Conservation (phyloP, 2,797 vertebrate species). For the Chelonia mydas region DNA sequence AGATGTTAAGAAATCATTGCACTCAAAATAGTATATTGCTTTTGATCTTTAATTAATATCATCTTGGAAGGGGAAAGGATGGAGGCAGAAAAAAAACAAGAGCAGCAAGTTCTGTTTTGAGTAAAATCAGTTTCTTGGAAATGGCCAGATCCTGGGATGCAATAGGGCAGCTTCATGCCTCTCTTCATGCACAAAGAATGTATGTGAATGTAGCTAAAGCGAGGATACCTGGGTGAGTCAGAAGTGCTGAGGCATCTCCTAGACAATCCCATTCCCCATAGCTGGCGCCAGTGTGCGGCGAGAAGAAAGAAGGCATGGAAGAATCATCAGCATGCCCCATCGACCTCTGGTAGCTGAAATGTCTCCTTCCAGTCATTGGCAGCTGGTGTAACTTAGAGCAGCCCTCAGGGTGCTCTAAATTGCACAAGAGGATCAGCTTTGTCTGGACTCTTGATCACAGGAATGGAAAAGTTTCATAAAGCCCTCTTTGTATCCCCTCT, state of each 20-base stretch:
- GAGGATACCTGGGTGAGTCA: not conserved
- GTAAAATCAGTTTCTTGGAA: not conserved
- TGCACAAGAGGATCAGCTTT: not conserved
- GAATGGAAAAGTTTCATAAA: not conserved
- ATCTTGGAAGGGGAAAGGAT: conserved; percentile 6
- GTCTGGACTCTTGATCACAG: not conserved
- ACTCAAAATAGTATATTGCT: conserved; percentile 26
- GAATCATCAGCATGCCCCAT: not conserved
- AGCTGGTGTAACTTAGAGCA: not conserved
- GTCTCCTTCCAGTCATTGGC: not conserved
- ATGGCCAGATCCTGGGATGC: not conserved
- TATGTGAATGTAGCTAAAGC: not conserved
- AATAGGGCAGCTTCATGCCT: not conserved
- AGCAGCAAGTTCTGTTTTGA: not conserved
- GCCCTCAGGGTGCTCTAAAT: not conserved
- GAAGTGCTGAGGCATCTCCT: not conserved
- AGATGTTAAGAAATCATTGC: conserved; percentile 37
- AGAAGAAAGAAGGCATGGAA: not conserved
- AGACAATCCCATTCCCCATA: not conserved
- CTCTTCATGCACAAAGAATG: not conserved
- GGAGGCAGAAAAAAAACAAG: not conserved
- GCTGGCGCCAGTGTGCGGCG: not conserved
- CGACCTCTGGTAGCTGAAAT: not conserved
- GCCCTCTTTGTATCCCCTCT: not conserved
- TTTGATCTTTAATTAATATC: conserved; percentile 66